Evolutionary conservation across 2,888 invertebrate species (phyloP), one percentile per base, ranked within the genome.

Genomic region (Catocala nupta): DNA sequence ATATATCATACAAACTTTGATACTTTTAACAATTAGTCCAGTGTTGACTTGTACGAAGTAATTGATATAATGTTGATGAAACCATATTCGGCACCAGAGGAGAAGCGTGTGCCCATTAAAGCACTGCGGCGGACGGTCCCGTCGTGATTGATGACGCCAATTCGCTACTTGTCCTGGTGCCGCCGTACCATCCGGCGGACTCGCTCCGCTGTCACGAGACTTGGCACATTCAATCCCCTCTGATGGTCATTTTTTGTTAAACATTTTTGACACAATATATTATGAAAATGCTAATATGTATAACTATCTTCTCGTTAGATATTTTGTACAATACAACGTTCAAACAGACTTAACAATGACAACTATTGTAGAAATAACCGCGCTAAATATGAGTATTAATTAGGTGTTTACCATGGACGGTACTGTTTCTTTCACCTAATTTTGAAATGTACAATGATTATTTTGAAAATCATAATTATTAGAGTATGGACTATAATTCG

Each of bases 101-200:
- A 85, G 78, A 81, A 81, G 83, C 81, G 80, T 77, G 82, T 74
- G 81, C 73, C 85, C 85, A 86, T 89, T 89, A 87, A 85, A 87
- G 83, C 86, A 80, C 82, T 87, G 87, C 81, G 82, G 82, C 81
- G 81, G 85, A 84, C 85, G 85, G 82, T 81, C 76, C 75, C 70
- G 71, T 68, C 68, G 86, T 91, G 92, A 92, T 92, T 92, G 92
- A 92, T 92, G 91, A 89, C 81, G 87, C 84, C 90, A 90, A 90
- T 91, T 88, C 89, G 86, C 89, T 85, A 88, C 87, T 89, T 86
- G 88, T 83, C 88, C 86, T 80, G 82, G 68, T 8, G 36, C 58
- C 68, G 54, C 71, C 65, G 61, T 56, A 60, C 66, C 70, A 68
- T 65, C 68, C 69, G 63, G 63, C 71, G 16, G 10, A 11, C 47